A percentile compares a stretch with the other conserved stretches of the same genome.
phyloP scores from a whole-genome alignment of 1,140 invertebrate species.

The Oreohelix idahoensis region DNA sequence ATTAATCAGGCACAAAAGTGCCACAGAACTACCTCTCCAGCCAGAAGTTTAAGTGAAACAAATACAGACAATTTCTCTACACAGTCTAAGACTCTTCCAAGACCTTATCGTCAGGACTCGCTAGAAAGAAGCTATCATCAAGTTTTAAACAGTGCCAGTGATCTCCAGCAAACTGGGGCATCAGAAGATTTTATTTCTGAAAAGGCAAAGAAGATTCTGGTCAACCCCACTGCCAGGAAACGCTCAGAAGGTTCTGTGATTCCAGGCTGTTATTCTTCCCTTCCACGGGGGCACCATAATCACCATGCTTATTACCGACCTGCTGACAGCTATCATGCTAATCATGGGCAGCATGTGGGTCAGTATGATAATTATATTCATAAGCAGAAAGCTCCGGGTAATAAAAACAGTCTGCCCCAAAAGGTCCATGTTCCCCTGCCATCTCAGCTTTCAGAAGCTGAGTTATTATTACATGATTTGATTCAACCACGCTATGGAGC shows the following conservation, averaged over 20 bases:
- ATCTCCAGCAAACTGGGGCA: not conserved
- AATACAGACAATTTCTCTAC: not conserved
- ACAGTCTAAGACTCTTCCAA: slow-evolving; percentile 19
- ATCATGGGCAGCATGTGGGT: not conserved
- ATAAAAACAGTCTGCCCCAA: slow-evolving; percentile 24
- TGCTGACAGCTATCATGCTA: not conserved
- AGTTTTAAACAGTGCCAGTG: not conserved
- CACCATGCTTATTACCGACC: not conserved
- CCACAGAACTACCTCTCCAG: not conserved
- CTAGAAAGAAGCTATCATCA: not conserved
- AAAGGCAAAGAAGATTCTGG: not conserved
- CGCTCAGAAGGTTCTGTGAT: slow-evolving; percentile 31
- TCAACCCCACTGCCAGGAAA: slow-evolving; percentile 23
- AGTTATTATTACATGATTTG: not conserved
- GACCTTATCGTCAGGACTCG: not conserved
- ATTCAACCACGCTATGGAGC: not conserved
- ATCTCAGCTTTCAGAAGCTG: not conserved
- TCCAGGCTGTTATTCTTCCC: slow-evolving; percentile 35
- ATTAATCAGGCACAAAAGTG: not conserved
- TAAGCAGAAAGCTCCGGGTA: not conserved
- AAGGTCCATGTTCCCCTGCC: not conserved
- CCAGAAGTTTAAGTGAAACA: not conserved
- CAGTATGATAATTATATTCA: slow-evolving; percentile 8
- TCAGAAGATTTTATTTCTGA: not conserved
- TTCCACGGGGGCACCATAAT: slow-evolving; percentile 18